Evolutionary conservation across 2,888 invertebrate species (phyloP).

Genomic region (Tiliacea citrago): DNA sequence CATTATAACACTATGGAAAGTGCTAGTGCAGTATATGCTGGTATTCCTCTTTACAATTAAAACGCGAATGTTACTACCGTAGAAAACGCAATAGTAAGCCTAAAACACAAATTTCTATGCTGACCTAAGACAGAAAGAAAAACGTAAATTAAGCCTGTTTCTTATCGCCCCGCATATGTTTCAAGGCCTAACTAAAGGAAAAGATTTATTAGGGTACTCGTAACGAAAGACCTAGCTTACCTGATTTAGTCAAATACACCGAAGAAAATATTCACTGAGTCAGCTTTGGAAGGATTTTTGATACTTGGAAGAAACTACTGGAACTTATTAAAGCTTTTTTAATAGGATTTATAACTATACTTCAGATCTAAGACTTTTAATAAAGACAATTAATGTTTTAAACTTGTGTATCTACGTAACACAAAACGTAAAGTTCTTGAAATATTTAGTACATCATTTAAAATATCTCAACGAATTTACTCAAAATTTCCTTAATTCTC

Average conservation of each 20-base stretch:
- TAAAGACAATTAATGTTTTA: neutral
- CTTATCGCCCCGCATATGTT: slow-evolving; percentile 51
- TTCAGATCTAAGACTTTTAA: neutral
- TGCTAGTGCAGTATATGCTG: neutral
- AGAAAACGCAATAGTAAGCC: slow-evolving; percentile 8
- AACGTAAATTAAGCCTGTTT: slow-evolving; percentile 44
- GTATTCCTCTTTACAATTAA: neutral
- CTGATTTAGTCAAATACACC: slow-evolving; percentile 36
- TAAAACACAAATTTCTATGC: slow-evolving; percentile 36
- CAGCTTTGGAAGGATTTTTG: neutral
- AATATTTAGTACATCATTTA: slow-evolving; percentile 51
- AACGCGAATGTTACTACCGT: neutral
- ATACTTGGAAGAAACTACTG: slow-evolving; percentile 5
- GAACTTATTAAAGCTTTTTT: neutral
- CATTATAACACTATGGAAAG: neutral
- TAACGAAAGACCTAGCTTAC: slow-evolving; percentile 32
- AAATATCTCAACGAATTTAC: slow-evolving; percentile 43
- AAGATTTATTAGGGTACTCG: slow-evolving; percentile 56
- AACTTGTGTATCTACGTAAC: neutral
- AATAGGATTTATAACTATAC: neutral
- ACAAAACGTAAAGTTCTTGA: slow-evolving; percentile 33
- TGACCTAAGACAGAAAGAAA: slow-evolving; percentile 25
- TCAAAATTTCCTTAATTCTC: slow-evolving; percentile 58
- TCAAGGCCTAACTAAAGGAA: slow-evolving; percentile 36
- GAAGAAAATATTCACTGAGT: slow-evolving; percentile 24